phyloP scores from a whole-genome alignment of 2,797 vertebrate species.

The Graptemys geographica region DNA sequence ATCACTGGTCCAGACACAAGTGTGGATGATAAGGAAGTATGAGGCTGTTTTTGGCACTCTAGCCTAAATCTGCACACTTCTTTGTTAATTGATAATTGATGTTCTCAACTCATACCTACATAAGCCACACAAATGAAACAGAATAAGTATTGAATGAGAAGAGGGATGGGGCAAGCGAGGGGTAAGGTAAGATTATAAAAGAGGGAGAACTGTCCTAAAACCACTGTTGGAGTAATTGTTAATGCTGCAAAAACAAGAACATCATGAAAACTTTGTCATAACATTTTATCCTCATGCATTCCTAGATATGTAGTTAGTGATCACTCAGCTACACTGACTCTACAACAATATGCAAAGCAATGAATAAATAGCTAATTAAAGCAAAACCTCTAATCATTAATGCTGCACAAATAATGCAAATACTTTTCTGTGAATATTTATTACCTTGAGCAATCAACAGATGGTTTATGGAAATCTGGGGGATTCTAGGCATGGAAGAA shows the following conservation, averaged over 20 bases:
- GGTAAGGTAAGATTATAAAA: background rate
- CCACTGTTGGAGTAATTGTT: background rate
- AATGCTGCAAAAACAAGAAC: no score
- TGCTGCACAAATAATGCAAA: background rate
- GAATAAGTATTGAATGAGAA: background rate
- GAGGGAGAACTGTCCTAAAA: background rate
- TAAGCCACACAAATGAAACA: background rate
- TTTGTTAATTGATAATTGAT: background rate
- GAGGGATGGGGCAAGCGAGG: background rate
- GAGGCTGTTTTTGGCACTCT: background rate
- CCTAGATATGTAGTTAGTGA: background rate
- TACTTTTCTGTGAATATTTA: background rate
- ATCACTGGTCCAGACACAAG: background rate
- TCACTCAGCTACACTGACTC: background rate
- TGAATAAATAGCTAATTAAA: background rate
- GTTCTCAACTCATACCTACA: background rate
- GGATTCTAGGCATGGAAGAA: background rate
- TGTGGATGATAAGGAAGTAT: background rate
- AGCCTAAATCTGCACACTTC: background rate
- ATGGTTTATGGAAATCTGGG: background rate
- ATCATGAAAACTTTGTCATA: background rate
- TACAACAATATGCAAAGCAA: background rate
- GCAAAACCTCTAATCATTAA: background rate
- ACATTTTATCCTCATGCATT: background rate
- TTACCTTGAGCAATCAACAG: background rate